Conservation (phyloP, 2,888 invertebrate species). For the Trilocha varians region DNA sequence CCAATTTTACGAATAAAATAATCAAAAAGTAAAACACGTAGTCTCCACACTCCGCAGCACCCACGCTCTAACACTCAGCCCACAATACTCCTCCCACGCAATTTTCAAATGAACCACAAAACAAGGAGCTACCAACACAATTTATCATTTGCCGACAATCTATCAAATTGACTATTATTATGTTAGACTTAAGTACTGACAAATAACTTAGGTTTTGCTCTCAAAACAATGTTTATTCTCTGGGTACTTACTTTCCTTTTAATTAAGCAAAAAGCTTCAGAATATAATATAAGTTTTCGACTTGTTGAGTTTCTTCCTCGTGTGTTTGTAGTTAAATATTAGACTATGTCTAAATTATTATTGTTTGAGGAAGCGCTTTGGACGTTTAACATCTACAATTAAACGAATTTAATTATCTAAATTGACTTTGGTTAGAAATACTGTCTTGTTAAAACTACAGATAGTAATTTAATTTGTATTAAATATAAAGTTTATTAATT, state of each 20-base stretch:
- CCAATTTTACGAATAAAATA: too few relatives aligned
- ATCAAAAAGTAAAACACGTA: too few relatives aligned
- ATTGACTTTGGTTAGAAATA: too few relatives aligned
- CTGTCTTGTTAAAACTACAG: too few relatives aligned
- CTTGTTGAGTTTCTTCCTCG: background rate
- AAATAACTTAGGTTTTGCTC: conserved; percentile 1
- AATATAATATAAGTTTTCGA: background rate
- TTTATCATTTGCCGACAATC: conserved; percentile 13
- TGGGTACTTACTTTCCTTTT: background rate
- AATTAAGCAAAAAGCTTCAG: background rate
- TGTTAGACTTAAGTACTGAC: conserved; percentile 3
- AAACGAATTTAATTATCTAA: too few relatives aligned
- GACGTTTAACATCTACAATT: too few relatives aligned
- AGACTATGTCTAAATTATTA: background rate
- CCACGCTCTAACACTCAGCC: background rate
- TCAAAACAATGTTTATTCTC: conserved; percentile 2
- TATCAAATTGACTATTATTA: conserved; percentile 12
- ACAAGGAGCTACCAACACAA: conserved; percentile 1
- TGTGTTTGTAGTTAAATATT: background rate
- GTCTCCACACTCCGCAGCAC: too few relatives aligned
- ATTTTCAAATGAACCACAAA: background rate
- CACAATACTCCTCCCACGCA: background rate
- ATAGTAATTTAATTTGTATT: too few relatives aligned
- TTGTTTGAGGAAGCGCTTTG: background rate
- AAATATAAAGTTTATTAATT: too few relatives aligned